Evolutionary conservation across 1,140 invertebrate genomes (phyloP).

Genomic region (Lepidurus arcticus): DNA sequence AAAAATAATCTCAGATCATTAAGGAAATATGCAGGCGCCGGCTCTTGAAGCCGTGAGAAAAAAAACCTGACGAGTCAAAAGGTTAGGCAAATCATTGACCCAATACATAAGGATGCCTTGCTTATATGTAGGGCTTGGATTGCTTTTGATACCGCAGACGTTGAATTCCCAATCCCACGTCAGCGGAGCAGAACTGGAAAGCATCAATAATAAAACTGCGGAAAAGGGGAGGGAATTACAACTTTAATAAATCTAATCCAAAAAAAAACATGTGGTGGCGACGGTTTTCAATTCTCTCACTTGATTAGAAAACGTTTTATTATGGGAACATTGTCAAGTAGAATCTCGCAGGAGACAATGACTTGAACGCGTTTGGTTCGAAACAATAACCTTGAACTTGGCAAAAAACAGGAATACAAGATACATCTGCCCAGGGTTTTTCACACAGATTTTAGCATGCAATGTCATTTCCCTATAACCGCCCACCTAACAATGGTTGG

Average conservation of each 20-base stretch:
- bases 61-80: neutral
- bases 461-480: neutral
- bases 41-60: neutral
- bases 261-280: too few relatives aligned
- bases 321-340: neutral
- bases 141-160: too few relatives aligned
- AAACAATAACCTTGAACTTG: neutral
- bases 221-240: neutral
- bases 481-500: neutral
- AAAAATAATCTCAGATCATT: neutral
- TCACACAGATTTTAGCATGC: neutral
- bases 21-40: neutral
- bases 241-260: neutral
- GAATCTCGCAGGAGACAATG: neutral
- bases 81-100: neutral
- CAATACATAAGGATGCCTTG: too few relatives aligned
- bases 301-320: neutral
- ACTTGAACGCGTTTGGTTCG: neutral
- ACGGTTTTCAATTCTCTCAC: neutral
- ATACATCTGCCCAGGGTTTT: neutral
- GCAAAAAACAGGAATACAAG: neutral
- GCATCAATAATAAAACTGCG: neutral
- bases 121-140: too few relatives aligned
- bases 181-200: slow-evolving; percentile 10
- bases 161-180: neutral